A percentile compares a stretch with the other conserved stretches of the same genome.
Evolutionary conservation across 2,797 vertebrate species (phyloP).

Genomic region (Mastacembelus armatus): DNA sequence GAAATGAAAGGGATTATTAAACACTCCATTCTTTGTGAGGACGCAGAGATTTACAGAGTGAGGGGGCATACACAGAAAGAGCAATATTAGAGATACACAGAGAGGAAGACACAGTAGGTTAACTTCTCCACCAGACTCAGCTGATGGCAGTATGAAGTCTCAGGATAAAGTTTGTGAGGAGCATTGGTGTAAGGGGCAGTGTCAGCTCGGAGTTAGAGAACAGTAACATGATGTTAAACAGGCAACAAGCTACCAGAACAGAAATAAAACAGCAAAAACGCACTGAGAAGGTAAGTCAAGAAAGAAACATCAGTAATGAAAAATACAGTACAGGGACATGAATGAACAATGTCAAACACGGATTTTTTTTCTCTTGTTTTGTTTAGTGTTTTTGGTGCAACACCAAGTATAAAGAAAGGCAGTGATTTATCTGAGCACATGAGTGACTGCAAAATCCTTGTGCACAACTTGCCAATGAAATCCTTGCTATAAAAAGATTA

Average conservation of each 20-base stretch:
- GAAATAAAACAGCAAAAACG: conserved; percentile 22
- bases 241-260: conserved; percentile 14
- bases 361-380: conserved; percentile 3
- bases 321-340: conserved; percentile 9
- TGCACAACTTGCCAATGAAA: conserved; percentile 11
- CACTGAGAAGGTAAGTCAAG: background rate
- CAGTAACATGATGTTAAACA: conserved; percentile 7
- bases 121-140: conserved; percentile 3
- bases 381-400: background rate
- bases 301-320: background rate
- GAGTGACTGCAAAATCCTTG: background rate
- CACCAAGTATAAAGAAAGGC: too few relatives aligned
- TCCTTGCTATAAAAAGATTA: background rate
- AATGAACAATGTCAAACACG: conserved; percentile 20
- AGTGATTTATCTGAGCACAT: background rate
- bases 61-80: conserved; percentile 50
- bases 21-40: conserved; percentile 59
- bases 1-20: conserved; percentile 77
- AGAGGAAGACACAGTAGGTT: background rate
- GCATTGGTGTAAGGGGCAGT: conserved; percentile 39
- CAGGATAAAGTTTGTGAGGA: conserved; percentile 29
- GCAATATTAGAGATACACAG: conserved; percentile 16
- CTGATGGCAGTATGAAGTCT: conserved; percentile 15
- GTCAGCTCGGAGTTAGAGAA: conserved; percentile 26
- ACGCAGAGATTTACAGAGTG: conserved; percentile 55